Conservation (phyloP, 2,888 invertebrate genomes). For the Conchocele bisecta region DNA sequence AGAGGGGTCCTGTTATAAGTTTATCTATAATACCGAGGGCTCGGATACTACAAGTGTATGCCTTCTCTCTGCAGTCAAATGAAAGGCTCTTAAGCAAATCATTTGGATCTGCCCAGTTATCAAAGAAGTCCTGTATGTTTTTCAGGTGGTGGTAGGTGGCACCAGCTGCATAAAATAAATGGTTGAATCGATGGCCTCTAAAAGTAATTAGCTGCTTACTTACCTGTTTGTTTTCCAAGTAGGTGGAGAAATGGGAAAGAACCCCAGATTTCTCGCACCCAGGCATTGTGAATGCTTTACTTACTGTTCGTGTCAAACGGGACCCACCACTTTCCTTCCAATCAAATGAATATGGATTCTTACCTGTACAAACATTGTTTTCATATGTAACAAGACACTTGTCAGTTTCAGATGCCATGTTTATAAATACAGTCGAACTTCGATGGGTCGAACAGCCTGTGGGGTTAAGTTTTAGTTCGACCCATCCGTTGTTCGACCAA, state of each 20-base stretch:
- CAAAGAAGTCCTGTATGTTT: slow-evolving; percentile 33
- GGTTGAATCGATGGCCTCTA: slow-evolving; percentile 24
- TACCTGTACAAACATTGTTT: slow-evolving; percentile 7
- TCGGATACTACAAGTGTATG: slow-evolving; percentile 15
- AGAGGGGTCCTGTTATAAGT: slow-evolving; percentile 36
- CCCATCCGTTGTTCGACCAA: no score
- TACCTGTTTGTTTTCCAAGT: slow-evolving; percentile 8
- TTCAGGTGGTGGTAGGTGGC: slow-evolving; percentile 14
- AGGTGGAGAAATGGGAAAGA: no score
- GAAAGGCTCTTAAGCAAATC: slow-evolving; percentile 24
- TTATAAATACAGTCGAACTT: no score
- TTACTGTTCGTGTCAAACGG: slow-evolving; percentile 5
- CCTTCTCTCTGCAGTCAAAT: slow-evolving; percentile 4
- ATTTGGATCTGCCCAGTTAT: slow-evolving; percentile 30
- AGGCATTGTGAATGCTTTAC: slow-evolving; percentile 14
- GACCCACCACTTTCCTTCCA: slow-evolving; percentile 13
- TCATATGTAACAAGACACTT: slow-evolving; percentile 30
- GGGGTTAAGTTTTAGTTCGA: no score
- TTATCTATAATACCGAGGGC: slow-evolving; percentile 40
- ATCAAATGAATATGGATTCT: slow-evolving; percentile 25
- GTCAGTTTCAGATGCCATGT: no score
- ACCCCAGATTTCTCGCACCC: slow-evolving; percentile 30
- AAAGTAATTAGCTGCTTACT: slow-evolving; percentile 14
- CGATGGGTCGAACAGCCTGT: no score
- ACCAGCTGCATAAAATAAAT: slow-evolving; percentile 19